Base-by-base conservation (phyloP, 53 echinoderm and acorn worm species). In the Astropecten irregularis region DNA sequence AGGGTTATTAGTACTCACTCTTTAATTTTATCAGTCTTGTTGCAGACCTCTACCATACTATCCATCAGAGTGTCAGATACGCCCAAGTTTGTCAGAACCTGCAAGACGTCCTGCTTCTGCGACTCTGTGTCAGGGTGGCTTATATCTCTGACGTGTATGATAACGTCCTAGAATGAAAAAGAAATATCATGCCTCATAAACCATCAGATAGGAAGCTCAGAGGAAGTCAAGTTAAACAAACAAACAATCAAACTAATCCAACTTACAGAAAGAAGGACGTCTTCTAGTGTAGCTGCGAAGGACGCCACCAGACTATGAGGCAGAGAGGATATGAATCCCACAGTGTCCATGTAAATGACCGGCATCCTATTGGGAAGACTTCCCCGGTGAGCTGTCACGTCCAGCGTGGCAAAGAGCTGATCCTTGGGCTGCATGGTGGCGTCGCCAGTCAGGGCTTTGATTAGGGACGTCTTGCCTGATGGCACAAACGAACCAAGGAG, bases 201-300 rank as follows among this genome's bases (percentile, higher is more conserved):
- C 35, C n/a, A n/a, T 16, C 27, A 16, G 59, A 27, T n/a, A n/a
- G 18, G 59, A 58, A 18, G 7, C 18, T 18, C 16, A 7, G 18
- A 21, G 8, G 9, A 58, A 27, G 9, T 27, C 23, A 27, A 23
- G 28, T 21, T 31, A 16, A 23, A 27, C 9, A 21, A 8, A 9
- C 7, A 59, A n/a, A n/a, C n/a, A n/a, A n/a, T 5, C 34, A 61
- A 5, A 13, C 9, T 4, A 5, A n/a, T n/a, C 9, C 27, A 32
- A 92, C 96, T 96, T 59, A 96, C 96, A 3, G 96, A 91, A 9
- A 89, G 69, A 2, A 96, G 54, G n/a, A 96, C 89, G 56, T 96
- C 96, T 65, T 96, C 93, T n/a, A 96, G 49, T 8, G 96, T 96
- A n/a, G 96, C 96, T 25, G 93, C 77, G 46, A 96, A 96, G 15